Conservation (phyloP, 1,140 invertebrate species). For the Drosophila melanica region DNA sequence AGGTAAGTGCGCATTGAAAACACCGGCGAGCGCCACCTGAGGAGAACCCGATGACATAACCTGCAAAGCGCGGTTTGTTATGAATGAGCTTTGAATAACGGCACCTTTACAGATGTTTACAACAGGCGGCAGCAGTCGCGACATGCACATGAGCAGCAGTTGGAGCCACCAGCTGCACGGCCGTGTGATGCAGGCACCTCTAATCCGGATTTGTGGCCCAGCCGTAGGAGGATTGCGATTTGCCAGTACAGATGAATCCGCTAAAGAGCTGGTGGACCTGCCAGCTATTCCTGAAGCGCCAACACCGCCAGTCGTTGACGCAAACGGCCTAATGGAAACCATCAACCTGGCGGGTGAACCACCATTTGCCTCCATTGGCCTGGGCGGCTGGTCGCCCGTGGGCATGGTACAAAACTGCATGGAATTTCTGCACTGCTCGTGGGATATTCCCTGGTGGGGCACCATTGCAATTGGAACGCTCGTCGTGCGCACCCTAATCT, state of each 20-base stretch:
- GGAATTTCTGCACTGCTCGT: slow-evolving; percentile 91
- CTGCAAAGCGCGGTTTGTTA: slow-evolving; percentile 54
- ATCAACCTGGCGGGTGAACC: slow-evolving; percentile 88
- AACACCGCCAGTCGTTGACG: slow-evolving; percentile 78
- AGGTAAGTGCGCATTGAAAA: slow-evolving; percentile 45
- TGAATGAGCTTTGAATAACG: slow-evolving; percentile 25
- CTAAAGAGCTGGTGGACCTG: slow-evolving; percentile 76
- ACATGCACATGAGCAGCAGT: slow-evolving; percentile 37
- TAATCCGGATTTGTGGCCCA: slow-evolving; percentile 13
- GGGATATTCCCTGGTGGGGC: slow-evolving; percentile 95
- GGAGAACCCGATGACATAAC: slow-evolving; percentile 50
- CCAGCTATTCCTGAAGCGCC: slow-evolving; percentile 86
- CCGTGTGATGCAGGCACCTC: background rate
- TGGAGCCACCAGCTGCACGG: slow-evolving; percentile 21
- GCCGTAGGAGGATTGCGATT: slow-evolving; percentile 38
- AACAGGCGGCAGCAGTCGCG: slow-evolving; percentile 4
- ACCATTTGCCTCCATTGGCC: slow-evolving; percentile 90
- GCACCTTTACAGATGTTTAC: slow-evolving; percentile 26
- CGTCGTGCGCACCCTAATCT: slow-evolving; percentile 89
- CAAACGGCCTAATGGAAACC: slow-evolving; percentile 78
- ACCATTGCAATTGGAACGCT: slow-evolving; percentile 92
- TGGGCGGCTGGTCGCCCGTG: slow-evolving; percentile 90
- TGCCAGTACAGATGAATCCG: slow-evolving; percentile 53
- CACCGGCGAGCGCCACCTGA: background rate
- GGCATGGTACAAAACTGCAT: slow-evolving; percentile 92